Evolutionary conservation across 2,888 invertebrate genomes (phyloP), one percentile per base, ranked within the genome.

Genomic region (Sphecodes monilicornis): DNA sequence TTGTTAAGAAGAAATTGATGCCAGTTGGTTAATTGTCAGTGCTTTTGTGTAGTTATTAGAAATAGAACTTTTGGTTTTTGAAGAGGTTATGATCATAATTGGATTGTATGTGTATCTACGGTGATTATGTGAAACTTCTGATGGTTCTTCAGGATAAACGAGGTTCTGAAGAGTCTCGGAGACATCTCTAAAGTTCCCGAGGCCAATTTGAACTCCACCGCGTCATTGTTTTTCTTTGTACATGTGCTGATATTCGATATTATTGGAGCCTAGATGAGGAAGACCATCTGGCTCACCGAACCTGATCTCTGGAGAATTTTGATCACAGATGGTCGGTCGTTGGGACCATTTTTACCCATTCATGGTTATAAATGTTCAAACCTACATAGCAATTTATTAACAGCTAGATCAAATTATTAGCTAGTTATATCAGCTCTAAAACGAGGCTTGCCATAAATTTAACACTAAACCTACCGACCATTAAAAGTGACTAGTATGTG

Each of bases 51-150:
- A 41, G 13, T n/a, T n/a, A n/a, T n/a, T n/a, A n/a, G n/a, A n/a
- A n/a, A n/a, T n/a, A 1, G 1, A 50, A 46, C 4, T 5, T 46
- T 22, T 50, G 1, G 8, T 50, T 50, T 50, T 22, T 2, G 50
- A 50, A 22, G 10, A 50, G 13, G 10, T 57, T 26, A 26, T 5
- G 13, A 26, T 13, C 11, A 26, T 18, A 54, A 8, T 29, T 26
- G 13, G 3, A n/a, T 8, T 5, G 18, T 22, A 16, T n/a, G 26
- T 10, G 5, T 22, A 41, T n/a, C n/a, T n/a, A n/a, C n/a, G n/a
- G n/a, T n/a, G n/a, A n/a, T 68, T 50, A 32, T 68, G n/a, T n/a
- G 75, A 68, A 39, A 26, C 32, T 41, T 11, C n/a, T n/a, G n/a
- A n/a, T 57, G 18, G 22, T 11, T 22, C 39, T 41, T 41, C 0